These are phyloP conservation scores for Cebidichthys violaceus DNA, from an alignment of 2,113 vertebrate genomes.

Conservation along the genomic window DNA sequence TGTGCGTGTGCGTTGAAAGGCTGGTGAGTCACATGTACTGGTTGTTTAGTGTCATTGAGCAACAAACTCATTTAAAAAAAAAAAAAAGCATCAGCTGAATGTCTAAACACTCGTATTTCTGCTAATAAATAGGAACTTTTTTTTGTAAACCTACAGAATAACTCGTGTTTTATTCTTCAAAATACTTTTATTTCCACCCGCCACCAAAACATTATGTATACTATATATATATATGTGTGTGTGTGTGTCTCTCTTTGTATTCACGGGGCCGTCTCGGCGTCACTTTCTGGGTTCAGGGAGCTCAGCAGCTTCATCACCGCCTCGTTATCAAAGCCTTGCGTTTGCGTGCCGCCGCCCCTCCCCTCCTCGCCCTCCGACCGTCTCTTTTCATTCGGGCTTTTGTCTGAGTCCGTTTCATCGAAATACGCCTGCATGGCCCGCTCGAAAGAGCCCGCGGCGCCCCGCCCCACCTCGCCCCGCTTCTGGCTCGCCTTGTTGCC, in stretches of 20 bases:
- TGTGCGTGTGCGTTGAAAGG: constrained; percentile 30
- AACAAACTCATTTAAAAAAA: constrained; percentile 46
- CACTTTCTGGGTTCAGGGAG: constrained; percentile 89
- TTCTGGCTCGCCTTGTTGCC: constrained; percentile 81
- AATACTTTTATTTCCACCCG: constrained; percentile 74
- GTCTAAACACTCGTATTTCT: constrained; percentile 55
- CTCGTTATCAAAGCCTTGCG: constrained; percentile 87
- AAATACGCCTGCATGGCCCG: constrained; percentile 87
- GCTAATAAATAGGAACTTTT: constrained; percentile 64
- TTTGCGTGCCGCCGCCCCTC: constrained; percentile 72
- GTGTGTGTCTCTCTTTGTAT: constrained; percentile 64
- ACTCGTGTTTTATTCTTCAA: constrained; percentile 74
- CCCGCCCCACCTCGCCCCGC: constrained; percentile 74
- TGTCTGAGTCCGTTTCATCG: constrained; percentile 81
- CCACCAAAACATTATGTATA: constrained; percentile 58
- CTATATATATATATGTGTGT: constrained; percentile 23
- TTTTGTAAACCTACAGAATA: constrained; percentile 70
- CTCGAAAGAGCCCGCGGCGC: constrained; percentile 79
- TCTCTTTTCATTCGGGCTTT: constrained; percentile 80
- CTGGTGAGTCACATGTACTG: constrained; percentile 64
- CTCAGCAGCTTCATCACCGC: constrained; percentile 88
- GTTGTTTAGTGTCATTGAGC: constrained; percentile 54
- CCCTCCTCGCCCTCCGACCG: constrained; percentile 70
- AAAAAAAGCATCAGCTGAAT: constrained; percentile 68
- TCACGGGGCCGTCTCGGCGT: constrained; percentile 86